Evolutionary conservation across 2,888 invertebrate genomes (phyloP), one percentile per base, ranked within the genome.

Genomic region (Phorcus lineatus): DNA sequence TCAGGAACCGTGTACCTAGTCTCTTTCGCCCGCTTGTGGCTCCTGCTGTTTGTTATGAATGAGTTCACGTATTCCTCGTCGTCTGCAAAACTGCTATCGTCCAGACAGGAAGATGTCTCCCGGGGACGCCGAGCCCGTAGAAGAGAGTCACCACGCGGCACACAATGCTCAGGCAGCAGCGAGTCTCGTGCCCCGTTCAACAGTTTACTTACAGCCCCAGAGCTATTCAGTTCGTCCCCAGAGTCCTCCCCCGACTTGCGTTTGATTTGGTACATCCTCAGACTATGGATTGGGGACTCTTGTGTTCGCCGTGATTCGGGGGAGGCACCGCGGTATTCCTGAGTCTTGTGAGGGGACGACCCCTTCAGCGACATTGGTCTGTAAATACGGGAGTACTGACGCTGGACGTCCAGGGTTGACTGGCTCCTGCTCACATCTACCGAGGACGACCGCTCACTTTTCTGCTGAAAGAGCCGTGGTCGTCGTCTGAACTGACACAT

Each of bases 401-500:
- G 77, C 36, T 53, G 31, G n/a, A 80, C 74, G 28, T 52, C 31
- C 13, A 28, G 24, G 19, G 54, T 54, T 16, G 54, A 53, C 28
- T 76, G 53, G 52, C 54, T 76, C 13, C 66, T 53, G 28, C 74
- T 75, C 16, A 74, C 47, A 4, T 80, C 77, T n/a, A 77, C 24
- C 6, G 55, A 79, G 16, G 81, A 81, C 19, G 76, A 76, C 16
- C 53, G 70, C n/a, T 47, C 76, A 17, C 70, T 67, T 17, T 76
- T 36, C 55, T 81, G 54, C 79, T 62, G 76, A 74, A 83, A 85
- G 11, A 79, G 76, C 19, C 85, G 80, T 2, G 82, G 85, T 22
- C 83, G 82, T 9, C 87, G 82, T 53, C 84, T 81, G 81, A 83
- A 87, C 55, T 87, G 84, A 80, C 94, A 93, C 79, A 92, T 92